Base-by-base conservation (phyloP, 30 jellyfish, hydroid and myxozoan genomes). In the Sanderia malayensis region DNA sequence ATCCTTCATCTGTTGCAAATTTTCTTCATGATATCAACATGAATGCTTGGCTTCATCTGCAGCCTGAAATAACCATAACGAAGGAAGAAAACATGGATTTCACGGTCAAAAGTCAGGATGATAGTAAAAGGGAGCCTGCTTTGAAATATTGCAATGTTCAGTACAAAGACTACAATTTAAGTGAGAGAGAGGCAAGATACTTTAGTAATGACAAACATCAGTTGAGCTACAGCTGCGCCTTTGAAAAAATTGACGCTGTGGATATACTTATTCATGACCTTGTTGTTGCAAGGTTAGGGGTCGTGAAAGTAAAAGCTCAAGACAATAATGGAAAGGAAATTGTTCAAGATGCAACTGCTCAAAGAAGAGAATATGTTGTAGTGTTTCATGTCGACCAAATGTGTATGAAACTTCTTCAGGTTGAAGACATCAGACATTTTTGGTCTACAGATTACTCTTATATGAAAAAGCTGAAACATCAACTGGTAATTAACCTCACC, bases 61-160 rank as follows among this genome's bases (percentile, higher is more conserved):
- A 17, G 33, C 89, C 89, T n/a, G 89, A 78, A 22, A 68, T 66
- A 1, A 66, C 82, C 23, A 55, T 78, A 31, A 24, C 89, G 31
- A 34, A 27, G n/a, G 70, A 61, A n/a, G 69, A 64, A 22, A 57
- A 21, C 3, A 31, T 34, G 41, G 74, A 47, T 66, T 53, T 32
- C 53, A 24, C 25, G 27, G 6, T 18, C 64, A 49, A 18, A 9
- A 19, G 4, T 9, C 27, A 15, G 18, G 27, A 49, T 4, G 8
- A 4, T 4, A 19, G 27, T 49, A 8, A 49, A 9, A 49, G 18
- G 8, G 64, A 49, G 23, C 23, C 27, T 4, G 29, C 66, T 20
- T 26, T 65, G 58, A 41, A 78, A 27, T 78, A 78, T 27, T 29
- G 59, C 10, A 52, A 53, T 26, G 20, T 78, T 21, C 31, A 10